A percentile compares a stretch with the other conserved stretches of the same genome.
These are phyloP conservation scores for Pardalotus punctatus DNA, from an alignment of 2,113 vertebrate genomes.

Conservation along the genomic window DNA sequence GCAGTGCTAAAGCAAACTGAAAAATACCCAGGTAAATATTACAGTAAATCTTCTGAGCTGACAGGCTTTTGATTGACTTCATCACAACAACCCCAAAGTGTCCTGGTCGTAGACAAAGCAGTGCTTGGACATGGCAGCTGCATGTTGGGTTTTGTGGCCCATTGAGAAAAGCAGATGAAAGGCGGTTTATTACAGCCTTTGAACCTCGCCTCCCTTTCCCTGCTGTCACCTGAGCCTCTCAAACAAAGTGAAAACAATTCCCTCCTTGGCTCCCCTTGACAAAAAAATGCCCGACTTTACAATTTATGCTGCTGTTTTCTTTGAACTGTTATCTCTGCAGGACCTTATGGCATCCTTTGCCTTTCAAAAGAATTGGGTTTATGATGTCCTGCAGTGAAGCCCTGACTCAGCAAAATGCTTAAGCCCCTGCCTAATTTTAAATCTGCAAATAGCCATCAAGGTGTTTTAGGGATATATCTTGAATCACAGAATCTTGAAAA, in stretches of 20 bases:
- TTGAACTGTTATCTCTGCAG: constrained; percentile 28
- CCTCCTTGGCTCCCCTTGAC: neutral
- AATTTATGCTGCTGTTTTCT: neutral
- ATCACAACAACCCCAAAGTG: neutral
- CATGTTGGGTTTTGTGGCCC: constrained; percentile 7
- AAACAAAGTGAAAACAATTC: neutral
- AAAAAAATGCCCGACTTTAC: neutral
- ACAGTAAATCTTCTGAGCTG: neutral
- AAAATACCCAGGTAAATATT: neutral
- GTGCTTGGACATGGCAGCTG: neutral
- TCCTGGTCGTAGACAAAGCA: neutral
- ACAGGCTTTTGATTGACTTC: neutral
- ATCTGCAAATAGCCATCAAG: neutral
- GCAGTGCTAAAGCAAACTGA: neutral
- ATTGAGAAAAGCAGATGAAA: constrained; percentile 28
- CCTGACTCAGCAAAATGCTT: neutral
- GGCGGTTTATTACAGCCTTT: constrained; percentile 23
- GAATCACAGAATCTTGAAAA: neutral
- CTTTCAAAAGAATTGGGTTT: neutral
- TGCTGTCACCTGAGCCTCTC: constrained; percentile 13
- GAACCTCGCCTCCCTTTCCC: constrained; percentile 30
- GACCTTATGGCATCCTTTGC: neutral
- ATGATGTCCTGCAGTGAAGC: neutral
- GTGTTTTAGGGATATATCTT: neutral
- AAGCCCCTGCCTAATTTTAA: neutral